Evolutionary conservation across 2,888 invertebrate genomes (phyloP), one percentile per base, ranked within the genome.

Genomic region (Drosophila prolongata): DNA sequence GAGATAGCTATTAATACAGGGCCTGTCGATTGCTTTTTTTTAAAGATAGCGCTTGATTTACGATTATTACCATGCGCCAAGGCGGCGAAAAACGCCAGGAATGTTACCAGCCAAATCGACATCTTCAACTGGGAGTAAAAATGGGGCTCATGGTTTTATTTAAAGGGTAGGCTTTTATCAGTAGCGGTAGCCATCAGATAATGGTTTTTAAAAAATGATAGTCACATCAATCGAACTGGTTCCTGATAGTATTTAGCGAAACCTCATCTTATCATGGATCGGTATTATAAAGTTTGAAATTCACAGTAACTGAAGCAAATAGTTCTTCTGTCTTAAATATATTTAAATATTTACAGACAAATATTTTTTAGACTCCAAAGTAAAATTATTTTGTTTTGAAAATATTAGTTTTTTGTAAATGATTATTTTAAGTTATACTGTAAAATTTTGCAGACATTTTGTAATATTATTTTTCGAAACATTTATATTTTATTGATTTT

Each of bases 41-140:
- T 11, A 13, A 19, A 52, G 62, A 52, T 55, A 47, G 11, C 30
- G 19, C 14, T 44, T 34, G 24, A 5, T 54, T 44, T 68, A 54
- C n/a, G 44, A n/a, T 6, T 44, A 65, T 72, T 60, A 50, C 82
- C 78, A 8, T 74, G 55, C 1, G 61, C 53, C 27, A 70, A 55
- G 8, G 59, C 56, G n/a, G 68, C 64, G 6, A 35, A 78, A 19
- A 67, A 53, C 14, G 61, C 53, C 19, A 88, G 46, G n/a, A 83
- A 19, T 44, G 73, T 65, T 43, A 44, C 38, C 37, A 84, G 13
- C 14, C 27, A 34, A 34, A 27, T 13, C n/a, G 47, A 19, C 75
- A 74, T 53, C 47, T 42, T 55, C 38, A 46, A 70, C 69, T 71
- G 72, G 34, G 6, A 24, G 4, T 35, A 2, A 47, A 16, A 16